phyloP scores from a whole-genome alignment of 2,797 vertebrate species.

The Gallinago stenura region DNA sequence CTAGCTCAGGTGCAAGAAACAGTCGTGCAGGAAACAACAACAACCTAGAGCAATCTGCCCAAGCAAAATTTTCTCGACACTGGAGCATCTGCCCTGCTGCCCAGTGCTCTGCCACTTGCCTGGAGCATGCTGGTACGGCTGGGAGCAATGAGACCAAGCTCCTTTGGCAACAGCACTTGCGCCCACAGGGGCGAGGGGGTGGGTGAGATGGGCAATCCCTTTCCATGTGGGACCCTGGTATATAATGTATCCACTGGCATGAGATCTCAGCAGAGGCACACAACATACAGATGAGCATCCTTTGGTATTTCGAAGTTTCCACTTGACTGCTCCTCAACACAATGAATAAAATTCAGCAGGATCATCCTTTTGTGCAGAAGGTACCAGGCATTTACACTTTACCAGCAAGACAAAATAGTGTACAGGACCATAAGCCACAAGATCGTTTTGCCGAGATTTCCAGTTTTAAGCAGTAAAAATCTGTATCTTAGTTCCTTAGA shows the following conservation, averaged over 20 bases:
- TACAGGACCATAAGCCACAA: neutral
- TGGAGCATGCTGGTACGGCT: neutral
- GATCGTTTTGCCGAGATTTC: neutral
- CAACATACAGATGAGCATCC: neutral
- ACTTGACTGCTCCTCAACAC: neutral
- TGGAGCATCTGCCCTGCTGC: neutral
- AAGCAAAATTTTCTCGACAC: neutral
- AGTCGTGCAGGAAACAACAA: neutral
- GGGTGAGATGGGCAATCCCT: neutral
- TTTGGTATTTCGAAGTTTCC: neutral
- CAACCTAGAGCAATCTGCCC: neutral
- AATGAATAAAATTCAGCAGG: neutral
- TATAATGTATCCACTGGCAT: neutral
- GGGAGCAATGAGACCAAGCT: neutral
- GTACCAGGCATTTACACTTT: neutral
- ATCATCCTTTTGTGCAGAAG: neutral
- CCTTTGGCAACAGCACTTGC: neutral
- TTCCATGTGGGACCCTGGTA: neutral
- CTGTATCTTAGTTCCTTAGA: slow-evolving; percentile 37
- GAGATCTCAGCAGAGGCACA: neutral
- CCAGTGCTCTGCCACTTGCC: accelerated
- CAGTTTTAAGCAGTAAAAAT: neutral
- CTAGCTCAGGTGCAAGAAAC: neutral
- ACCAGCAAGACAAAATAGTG: neutral
- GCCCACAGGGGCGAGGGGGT: neutral